Conservation (phyloP, 2,888 invertebrate genomes). For the Acronicta aceris region DNA sequence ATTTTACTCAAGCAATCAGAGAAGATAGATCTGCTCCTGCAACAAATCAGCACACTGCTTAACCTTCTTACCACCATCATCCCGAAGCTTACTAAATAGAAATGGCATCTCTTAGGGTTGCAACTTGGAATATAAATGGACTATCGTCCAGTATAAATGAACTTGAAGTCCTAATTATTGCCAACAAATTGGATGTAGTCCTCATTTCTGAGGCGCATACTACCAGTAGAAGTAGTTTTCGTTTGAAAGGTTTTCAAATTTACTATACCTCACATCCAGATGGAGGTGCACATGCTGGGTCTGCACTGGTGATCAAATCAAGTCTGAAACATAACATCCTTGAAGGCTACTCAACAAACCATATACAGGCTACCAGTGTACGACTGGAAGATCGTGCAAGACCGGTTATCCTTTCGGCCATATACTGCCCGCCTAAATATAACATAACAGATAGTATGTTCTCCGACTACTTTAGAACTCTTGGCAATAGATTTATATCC, state of each 20-base stretch:
- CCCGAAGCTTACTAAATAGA: not conserved
- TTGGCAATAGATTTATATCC: not conserved
- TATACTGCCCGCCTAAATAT: not conserved
- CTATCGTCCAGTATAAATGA: not conserved
- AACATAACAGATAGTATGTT: not conserved
- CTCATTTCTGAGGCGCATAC: not conserved
- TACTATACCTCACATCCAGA: not conserved
- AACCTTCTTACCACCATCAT: not conserved
- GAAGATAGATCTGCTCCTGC: not conserved
- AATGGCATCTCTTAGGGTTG: not conserved
- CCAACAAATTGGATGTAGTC: not conserved
- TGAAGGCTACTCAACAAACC: not conserved
- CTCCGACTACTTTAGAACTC: not conserved
- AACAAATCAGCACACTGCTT: not conserved
- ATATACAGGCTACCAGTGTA: not conserved
- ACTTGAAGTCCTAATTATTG: not conserved
- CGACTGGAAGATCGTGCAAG: not conserved
- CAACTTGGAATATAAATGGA: not conserved
- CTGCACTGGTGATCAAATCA: not conserved
- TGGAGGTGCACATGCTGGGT: not conserved
- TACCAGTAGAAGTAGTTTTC: not conserved
- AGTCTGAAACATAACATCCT: not conserved
- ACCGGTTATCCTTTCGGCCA: not conserved
- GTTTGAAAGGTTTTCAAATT: not conserved
- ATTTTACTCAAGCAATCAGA: not conserved